Evolutionary conservation across 2,797 vertebrate species (phyloP), one percentile per base, ranked within the genome.

Genomic region (Agapornis canus): DNA sequence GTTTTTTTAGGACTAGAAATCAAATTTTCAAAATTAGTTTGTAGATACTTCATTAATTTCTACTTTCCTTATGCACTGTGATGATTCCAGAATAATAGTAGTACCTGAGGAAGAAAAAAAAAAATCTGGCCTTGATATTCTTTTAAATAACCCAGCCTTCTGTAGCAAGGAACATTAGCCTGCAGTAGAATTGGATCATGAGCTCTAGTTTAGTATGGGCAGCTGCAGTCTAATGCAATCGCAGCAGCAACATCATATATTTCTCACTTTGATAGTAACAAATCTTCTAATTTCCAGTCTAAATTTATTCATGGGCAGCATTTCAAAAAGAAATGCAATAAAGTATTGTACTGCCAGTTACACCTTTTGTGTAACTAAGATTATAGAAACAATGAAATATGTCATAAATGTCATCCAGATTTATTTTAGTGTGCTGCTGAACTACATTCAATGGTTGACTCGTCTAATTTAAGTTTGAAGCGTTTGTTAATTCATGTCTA

Each of bases 301-400:
- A 90, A 94, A 89, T 95, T 84, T 95, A 95, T 95, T 95, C 88
- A 92, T 10, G 80, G 92, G 81, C 80, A 89, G 43, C 17, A 13
- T 72, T 94, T 92, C 70, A 77, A 82, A 91, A 83, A 94, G 82
- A 84, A 96, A 84, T 31, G 83, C 40, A 93, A 70, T 93, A 84
- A 92, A 73, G 80, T 84, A 94, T 72, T 92, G 86, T 93, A 64
- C 88, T 81, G 72, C 69, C 85, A 88, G 87, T 96, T 95, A 93
- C 3, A 49, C 78, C 82, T 95, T 95, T 96, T 94, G 86, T 95
- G 75, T 84, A 82, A 80, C 73, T 93, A 89, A 92, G 90, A 93
- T 95, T 92, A 93, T 42, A 93, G 80, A 95, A 96, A 96, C 92
- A 96, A 96, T 92, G 80, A 89, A 92, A 92, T 82, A 78, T 94